Conservation (phyloP, 2,113 vertebrate species). For the Bubalus kerabau region DNA sequence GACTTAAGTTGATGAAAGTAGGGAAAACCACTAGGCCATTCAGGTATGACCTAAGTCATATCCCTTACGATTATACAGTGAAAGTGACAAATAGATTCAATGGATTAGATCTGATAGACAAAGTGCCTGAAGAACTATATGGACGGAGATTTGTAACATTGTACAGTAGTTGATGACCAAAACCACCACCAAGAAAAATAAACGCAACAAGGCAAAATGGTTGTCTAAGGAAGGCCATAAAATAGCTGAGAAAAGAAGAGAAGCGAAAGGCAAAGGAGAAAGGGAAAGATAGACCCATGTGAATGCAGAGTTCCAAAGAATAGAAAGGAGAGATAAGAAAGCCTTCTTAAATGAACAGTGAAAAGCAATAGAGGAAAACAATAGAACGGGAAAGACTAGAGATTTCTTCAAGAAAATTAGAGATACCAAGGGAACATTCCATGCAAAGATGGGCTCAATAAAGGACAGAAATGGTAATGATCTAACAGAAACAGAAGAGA, state of each 20-base stretch:
- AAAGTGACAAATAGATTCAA: background rate
- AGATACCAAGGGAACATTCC: background rate
- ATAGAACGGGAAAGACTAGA: background rate
- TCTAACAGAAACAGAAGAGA: background rate
- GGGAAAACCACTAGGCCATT: background rate
- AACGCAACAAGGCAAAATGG: no score
- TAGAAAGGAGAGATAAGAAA: background rate
- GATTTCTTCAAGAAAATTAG: background rate
- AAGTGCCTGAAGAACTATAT: background rate
- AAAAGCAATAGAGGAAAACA: background rate
- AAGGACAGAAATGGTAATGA: background rate
- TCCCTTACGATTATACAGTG: background rate
- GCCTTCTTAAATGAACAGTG: background rate
- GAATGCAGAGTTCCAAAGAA: no score
- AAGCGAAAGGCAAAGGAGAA: no score
- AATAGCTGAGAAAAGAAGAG: no score
- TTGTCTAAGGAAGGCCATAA: no score
- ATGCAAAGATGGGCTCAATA: background rate
- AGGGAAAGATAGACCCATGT: no score
- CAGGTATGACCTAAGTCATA: background rate
- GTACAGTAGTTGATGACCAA: background rate
- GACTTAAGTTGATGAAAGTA: background rate
- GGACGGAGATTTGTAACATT: background rate
- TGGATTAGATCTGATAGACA: background rate
- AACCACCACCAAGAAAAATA: no score